Evolutionary conservation across 2,888 invertebrate species (phyloP).

Genomic region (Cheilosia vernalis): DNA sequence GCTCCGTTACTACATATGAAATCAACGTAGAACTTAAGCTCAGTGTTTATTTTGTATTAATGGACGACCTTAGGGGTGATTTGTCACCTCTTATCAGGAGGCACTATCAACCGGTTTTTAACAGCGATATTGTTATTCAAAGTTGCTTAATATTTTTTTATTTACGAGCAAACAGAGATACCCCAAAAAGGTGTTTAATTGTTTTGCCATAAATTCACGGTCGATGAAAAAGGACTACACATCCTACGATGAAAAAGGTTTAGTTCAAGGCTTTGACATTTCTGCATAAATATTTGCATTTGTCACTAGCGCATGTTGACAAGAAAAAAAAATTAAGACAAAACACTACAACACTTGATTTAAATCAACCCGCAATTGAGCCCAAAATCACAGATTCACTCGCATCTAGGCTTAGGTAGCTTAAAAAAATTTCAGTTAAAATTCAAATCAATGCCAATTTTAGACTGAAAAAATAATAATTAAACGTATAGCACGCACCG

Average conservation of each 20-base stretch:
- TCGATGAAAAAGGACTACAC: background rate
- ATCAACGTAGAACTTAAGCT: background rate
- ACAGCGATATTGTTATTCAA: background rate
- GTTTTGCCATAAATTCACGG: background rate
- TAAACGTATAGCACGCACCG: conserved; percentile 45
- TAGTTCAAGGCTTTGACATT: conserved; percentile 47
- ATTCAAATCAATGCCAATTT: conserved; percentile 27
- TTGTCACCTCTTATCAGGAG: conserved; percentile 16
- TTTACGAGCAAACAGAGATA: conserved; percentile 13
- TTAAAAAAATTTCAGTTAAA: conserved; percentile 14
- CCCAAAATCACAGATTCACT: conserved; percentile 1
- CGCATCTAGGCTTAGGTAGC: background rate
- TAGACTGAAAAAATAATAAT: conserved; percentile 13
- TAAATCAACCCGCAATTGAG: background rate
- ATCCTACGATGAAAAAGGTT: conserved; percentile 7
- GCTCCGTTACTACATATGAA: background rate
- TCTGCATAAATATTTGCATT: conserved; percentile 23
- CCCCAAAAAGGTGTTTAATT: background rate
- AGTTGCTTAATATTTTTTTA: conserved; percentile 17
- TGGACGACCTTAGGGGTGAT: background rate
- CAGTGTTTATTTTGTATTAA: background rate
- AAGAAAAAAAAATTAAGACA: background rate
- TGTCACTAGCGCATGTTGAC: background rate
- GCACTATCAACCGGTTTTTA: background rate
- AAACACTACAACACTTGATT: background rate